These are phyloP conservation scores for Acanthococcus lagerstroemiae DNA, from an alignment of 2,888 invertebrate genomes.

Conservation along the genomic window DNA sequence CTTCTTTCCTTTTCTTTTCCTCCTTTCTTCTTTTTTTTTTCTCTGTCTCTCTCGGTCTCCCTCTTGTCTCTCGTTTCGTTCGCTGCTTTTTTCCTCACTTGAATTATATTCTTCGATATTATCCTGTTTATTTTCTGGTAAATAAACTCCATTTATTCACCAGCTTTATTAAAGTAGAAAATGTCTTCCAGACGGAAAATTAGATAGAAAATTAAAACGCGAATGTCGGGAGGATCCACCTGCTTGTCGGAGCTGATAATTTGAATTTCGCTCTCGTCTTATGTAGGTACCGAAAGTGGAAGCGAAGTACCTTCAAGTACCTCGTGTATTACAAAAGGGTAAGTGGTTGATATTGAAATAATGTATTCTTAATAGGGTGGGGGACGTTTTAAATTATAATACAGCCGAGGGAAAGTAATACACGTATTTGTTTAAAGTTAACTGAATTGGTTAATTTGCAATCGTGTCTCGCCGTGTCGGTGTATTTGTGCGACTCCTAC, in stretches of 20 bases:
- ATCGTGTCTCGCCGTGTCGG: no score
- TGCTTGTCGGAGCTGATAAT: constrained; percentile 3
- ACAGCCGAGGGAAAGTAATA: no score
- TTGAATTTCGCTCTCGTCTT: neutral
- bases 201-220: constrained; percentile 23
- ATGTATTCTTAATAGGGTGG: no score
- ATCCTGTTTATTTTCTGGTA: constrained; percentile 29
- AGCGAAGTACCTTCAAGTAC: no score
- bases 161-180: constrained; percentile 20
- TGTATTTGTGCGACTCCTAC: no score
- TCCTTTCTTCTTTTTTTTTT: neutral
- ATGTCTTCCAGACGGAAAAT: constrained; percentile 24
- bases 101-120: constrained; percentile 22
- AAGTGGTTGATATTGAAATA: no score
- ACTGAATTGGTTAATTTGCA: no score
- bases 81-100: constrained; percentile 10
- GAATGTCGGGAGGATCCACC: constrained; percentile 11
- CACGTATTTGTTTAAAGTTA: no score
- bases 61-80: neutral
- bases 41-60: neutral
- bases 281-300: no score
- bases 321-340: no score
- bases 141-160: constrained; percentile 26
- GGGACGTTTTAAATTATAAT: no score
- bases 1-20: neutral